Evolutionary conservation across 2,113 vertebrate genomes (phyloP).

Genomic region (Pristiophorus japonicus): DNA sequence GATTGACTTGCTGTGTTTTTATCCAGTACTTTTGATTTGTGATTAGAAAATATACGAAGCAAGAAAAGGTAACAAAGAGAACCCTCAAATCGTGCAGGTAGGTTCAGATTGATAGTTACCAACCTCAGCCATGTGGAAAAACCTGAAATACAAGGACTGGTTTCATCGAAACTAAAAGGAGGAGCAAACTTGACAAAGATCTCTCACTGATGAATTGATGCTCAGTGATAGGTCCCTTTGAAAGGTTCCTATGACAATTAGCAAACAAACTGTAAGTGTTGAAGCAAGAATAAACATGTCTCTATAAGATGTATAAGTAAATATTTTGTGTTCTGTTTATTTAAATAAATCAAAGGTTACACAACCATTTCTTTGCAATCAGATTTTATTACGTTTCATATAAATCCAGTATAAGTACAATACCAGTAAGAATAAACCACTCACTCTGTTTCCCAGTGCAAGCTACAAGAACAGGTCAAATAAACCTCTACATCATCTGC

Average conservation of each 20-base stretch:
- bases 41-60: neutral
- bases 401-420: neutral
- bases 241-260: neutral
- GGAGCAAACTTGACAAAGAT: neutral
- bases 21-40: neutral
- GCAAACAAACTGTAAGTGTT: neutral
- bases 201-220: neutral
- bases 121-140: slow-evolving; percentile 10
- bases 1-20: neutral
- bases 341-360: neutral
- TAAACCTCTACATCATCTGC: neutral
- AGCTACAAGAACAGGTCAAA: neutral
- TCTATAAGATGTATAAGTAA: neutral
- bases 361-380: neutral
- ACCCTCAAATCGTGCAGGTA: neutral
- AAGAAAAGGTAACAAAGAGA: neutral
- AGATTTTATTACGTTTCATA: neutral
- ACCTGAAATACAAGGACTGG: neutral
- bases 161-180: slow-evolving; percentile 31
- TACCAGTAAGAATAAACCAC: neutral
- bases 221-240: neutral
- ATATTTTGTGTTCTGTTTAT: neutral
- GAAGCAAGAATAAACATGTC: slow-evolving; percentile 10
- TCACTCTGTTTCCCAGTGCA: neutral
- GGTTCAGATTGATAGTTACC: neutral